A percentile compares a stretch with the other conserved stretches of the same genome.
phyloP scores from a whole-genome alignment of 2,113 vertebrate genomes.

The Ellobius talpinus region DNA sequence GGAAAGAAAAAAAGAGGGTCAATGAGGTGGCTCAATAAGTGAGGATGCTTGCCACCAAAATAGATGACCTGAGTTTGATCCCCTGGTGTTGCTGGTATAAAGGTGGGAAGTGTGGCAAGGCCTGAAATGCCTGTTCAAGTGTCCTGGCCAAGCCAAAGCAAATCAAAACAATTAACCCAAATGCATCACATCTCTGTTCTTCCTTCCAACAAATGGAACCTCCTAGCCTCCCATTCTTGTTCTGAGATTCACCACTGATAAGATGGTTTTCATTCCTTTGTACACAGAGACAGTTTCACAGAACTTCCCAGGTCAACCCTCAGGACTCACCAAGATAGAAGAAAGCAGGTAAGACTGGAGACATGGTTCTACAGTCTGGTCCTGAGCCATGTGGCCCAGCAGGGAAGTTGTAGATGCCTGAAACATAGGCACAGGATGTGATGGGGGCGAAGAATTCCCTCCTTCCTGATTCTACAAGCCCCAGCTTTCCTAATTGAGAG shows the following conservation, averaged over 20 bases:
- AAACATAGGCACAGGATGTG: background rate
- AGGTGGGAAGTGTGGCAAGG: accelerated
- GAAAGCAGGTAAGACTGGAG: background rate
- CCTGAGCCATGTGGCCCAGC: background rate
- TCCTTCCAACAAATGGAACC: background rate
- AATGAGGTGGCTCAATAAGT: background rate
- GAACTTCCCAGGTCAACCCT: background rate
- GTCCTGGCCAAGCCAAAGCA: background rate
- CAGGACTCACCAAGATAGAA: conserved; percentile 73
- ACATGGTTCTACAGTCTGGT: background rate
- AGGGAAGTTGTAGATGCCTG: background rate
- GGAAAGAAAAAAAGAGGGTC: background rate
- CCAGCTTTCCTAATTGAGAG: background rate
- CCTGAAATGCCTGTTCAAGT: accelerated
- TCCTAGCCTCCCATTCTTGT: background rate
- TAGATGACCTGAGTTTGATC: background rate
- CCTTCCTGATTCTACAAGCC: background rate
- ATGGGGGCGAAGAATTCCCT: accelerated
- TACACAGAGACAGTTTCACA: accelerated
- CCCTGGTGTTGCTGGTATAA: accelerated
- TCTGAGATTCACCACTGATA: background rate
- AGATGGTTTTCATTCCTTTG: background rate
- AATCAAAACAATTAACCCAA: background rate
- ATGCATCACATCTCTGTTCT: accelerated
- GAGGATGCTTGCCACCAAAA: background rate